Evolutionary conservation across 2,113 vertebrate genomes (phyloP).

Genomic region (Tupaia chinensis): DNA sequence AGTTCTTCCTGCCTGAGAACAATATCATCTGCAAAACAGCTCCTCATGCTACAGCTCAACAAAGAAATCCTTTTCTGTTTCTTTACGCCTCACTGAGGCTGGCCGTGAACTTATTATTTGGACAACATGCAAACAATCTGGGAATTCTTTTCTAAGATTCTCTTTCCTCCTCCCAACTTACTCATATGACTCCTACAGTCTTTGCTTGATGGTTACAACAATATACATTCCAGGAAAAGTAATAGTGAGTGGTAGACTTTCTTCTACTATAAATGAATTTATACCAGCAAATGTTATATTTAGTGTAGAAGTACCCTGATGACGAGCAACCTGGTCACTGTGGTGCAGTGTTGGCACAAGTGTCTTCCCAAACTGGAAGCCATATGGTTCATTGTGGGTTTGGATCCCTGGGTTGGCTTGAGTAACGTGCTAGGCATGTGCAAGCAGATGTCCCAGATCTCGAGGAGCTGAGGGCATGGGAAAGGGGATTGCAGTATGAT

Average conservation of each 20-base stretch:
- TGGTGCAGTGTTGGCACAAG: too few species aligned
- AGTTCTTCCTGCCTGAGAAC: constrained; percentile 69
- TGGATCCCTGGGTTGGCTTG: too few species aligned
- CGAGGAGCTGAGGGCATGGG: too few species aligned
- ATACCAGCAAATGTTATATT: background rate
- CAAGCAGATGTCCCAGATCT: too few species aligned
- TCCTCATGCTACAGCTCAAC: background rate
- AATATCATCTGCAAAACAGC: constrained; percentile 63
- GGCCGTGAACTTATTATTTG: constrained; percentile 21
- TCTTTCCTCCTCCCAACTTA: background rate
- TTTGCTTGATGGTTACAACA: background rate
- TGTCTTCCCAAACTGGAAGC: too few species aligned
- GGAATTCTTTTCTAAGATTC: constrained; percentile 46
- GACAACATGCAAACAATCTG: background rate
- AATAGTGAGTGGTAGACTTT: background rate
- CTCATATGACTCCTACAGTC: background rate
- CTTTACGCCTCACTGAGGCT: background rate
- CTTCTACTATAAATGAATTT: background rate
- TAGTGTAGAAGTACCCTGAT: background rate
- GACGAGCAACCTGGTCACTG: too few species aligned
- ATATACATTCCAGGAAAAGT: background rate
- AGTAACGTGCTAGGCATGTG: too few species aligned
- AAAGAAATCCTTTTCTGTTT: constrained; percentile 12
- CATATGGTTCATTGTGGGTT: too few species aligned
- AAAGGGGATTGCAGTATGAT: too few species aligned